Conservation (phyloP, 2,888 invertebrate genomes). For the Morpho achilles region DNA sequence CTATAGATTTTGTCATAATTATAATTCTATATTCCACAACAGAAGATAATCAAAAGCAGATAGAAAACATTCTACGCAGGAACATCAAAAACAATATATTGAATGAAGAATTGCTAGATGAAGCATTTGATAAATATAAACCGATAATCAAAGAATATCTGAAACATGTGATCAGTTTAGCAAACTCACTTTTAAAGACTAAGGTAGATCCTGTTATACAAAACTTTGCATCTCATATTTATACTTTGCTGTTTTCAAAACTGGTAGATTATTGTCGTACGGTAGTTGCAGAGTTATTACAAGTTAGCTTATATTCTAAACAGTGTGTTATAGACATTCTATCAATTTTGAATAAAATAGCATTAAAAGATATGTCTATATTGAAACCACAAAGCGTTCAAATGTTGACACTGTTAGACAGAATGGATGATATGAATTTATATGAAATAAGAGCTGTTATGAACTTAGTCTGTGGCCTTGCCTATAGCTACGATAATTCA, state of each 20-base stretch:
- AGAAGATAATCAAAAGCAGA: slow-evolving; percentile 78
- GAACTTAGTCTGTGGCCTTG: slow-evolving; percentile 87
- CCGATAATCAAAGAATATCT: slow-evolving; percentile 78
- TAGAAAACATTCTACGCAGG: slow-evolving; percentile 81
- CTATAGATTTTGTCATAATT: slow-evolving; percentile 84
- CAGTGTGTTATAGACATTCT: slow-evolving; percentile 57
- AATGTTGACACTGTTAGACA: slow-evolving; percentile 85
- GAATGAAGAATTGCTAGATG: slow-evolving; percentile 76
- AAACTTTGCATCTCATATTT: slow-evolving; percentile 80
- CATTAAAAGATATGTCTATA: slow-evolving; percentile 56
- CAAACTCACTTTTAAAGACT: slow-evolving; percentile 75
- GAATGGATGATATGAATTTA: slow-evolving; percentile 85
- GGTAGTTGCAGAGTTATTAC: slow-evolving; percentile 61
- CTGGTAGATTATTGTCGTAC: slow-evolving; percentile 58
- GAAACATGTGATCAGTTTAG: slow-evolving; percentile 74
- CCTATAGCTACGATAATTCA: slow-evolving; percentile 76
- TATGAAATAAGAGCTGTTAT: slow-evolving; percentile 87
- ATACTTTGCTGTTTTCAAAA: slow-evolving; percentile 70
- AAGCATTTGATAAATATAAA: slow-evolving; percentile 75
- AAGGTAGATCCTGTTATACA: slow-evolving; percentile 70
- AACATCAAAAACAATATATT: slow-evolving; percentile 81
- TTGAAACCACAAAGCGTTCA: slow-evolving; percentile 80
- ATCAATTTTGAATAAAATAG: slow-evolving; percentile 59
- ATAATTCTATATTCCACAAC: slow-evolving; percentile 81
- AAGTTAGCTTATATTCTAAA: slow-evolving; percentile 58